Conservation (phyloP, 2,888 invertebrate genomes). For the Orchesellides sinensis region DNA sequence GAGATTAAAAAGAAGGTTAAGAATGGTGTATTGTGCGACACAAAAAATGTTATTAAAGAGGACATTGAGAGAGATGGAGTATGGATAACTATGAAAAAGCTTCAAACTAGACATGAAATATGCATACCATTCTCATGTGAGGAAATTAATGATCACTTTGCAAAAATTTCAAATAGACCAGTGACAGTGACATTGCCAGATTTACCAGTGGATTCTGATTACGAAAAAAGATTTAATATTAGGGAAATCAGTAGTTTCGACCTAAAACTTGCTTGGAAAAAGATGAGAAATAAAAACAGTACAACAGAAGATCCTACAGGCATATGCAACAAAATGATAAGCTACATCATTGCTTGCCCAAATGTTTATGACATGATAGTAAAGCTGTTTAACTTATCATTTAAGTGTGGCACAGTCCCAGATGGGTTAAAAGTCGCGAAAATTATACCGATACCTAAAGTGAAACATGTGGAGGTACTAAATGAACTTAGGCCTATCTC, state of each 20-base stretch:
- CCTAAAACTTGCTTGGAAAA: constrained; percentile 6
- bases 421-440: constrained; percentile 16
- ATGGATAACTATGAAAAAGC: no score
- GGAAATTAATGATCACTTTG: not conserved
- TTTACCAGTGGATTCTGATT: not conserved
- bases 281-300: constrained; percentile 10
- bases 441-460: constrained; percentile 53
- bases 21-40: not conserved
- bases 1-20: not conserved
- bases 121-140: not conserved
- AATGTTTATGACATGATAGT: not conserved
- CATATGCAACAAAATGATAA: constrained; percentile 21
- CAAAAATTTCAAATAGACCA: not conserved
- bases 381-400: not conserved
- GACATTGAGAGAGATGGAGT: not conserved
- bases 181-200: not conserved
- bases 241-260: not conserved
- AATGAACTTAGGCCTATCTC: constrained; percentile 53
- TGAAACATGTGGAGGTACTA: not conserved
- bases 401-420: constrained; percentile 14
- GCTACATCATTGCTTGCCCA: not conserved
- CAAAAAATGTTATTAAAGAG: not conserved
- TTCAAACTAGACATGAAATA: no score
- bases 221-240: not conserved
- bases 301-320: constrained; percentile 19